Evolutionary conservation across 2,113 vertebrate species (phyloP).

Genomic region (Lipophrys pholis): DNA sequence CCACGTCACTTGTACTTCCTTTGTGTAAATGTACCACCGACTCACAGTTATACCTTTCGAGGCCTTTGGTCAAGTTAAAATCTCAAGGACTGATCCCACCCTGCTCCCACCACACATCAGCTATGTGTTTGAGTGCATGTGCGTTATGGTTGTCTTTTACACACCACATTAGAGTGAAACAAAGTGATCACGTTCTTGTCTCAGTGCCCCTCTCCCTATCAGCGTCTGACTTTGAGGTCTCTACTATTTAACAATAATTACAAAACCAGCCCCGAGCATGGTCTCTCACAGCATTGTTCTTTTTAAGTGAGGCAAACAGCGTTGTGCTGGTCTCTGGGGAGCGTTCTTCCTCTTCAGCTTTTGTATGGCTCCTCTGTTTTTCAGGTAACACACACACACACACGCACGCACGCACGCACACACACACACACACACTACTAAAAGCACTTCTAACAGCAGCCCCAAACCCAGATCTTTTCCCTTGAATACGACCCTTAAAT

Average conservation of each 20-base stretch:
- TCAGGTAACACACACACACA: constrained; percentile 2
- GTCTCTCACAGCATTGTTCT: constrained; percentile 46
- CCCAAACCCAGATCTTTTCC: too few species aligned
- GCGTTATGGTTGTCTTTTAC: background rate
- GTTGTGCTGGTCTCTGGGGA: constrained; percentile 39
- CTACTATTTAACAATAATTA: constrained; percentile 29
- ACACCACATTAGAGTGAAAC: too few species aligned
- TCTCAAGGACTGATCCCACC: background rate
- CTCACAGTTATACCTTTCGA: background rate
- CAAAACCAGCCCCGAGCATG: constrained; percentile 24
- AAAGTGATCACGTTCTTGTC: background rate
- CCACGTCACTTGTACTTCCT: constrained; percentile 10
- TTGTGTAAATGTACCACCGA: constrained; percentile 23
- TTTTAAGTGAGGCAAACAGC: constrained; percentile 8
- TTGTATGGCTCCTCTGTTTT: constrained; percentile 48
- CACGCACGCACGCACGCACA: constrained; percentile 7
- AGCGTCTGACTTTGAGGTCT: background rate
- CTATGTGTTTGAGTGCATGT: background rate
- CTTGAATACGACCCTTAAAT: background rate
- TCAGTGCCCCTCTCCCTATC: background rate
- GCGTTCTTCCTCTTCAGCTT: constrained; percentile 52
- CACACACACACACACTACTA: constrained; percentile 17
- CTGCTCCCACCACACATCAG: background rate
- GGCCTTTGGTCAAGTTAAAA: background rate
- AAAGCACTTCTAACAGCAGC: background rate